Base-by-base conservation (phyloP, 2,888 invertebrate genomes). In the Onthophagus sagittarius region DNA sequence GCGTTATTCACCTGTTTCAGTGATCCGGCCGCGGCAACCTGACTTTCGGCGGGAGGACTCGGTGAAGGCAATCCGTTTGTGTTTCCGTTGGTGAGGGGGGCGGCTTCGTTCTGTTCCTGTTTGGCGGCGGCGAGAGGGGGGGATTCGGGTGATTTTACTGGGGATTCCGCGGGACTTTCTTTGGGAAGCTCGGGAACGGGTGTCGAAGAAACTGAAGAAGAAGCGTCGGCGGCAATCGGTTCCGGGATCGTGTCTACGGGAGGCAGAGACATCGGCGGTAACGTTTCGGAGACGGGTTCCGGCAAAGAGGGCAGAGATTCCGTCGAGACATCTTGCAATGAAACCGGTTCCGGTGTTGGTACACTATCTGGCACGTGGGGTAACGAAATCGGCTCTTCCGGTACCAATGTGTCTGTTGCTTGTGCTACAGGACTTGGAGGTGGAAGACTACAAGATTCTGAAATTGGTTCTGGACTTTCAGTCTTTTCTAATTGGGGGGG, bases 1-100 rank as follows among this genome's bases (percentile, higher is more conserved):
- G 70, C 15, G n/a, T 76, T 84, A 84, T 83, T 85, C 85, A 85
- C 85, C 85, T 86, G 85, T 84, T 85, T 89, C 86, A 88, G 87
- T 87, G 84, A 87, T 88, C 77, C 89, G 87, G 77, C 87, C 87
- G 74, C 89, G 87, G 83, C 87, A 87, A 83, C 82, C 84, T 77
- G 87, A 86, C 79, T 86, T 87, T 76, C 79, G 84, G 87, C 78
- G 84, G 86, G 79, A 85, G 85, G 87, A 31, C 84, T 84, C 71
- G 81, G 83, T 32, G 80, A 78, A 70, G 79, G 77, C 76, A 82
- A 80, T 80, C 85, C 85, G 80, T 84, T 83, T 74, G 83, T 79
- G 76, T 81, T 83, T 77, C 85, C 85, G 80, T 85, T 85, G 77
- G 84, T 84, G 75, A 84, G 82, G 73, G 79, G 78, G 72, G 77